Base-by-base conservation (phyloP, 2,113 vertebrate genomes). In the Cisticola juncidis region DNA sequence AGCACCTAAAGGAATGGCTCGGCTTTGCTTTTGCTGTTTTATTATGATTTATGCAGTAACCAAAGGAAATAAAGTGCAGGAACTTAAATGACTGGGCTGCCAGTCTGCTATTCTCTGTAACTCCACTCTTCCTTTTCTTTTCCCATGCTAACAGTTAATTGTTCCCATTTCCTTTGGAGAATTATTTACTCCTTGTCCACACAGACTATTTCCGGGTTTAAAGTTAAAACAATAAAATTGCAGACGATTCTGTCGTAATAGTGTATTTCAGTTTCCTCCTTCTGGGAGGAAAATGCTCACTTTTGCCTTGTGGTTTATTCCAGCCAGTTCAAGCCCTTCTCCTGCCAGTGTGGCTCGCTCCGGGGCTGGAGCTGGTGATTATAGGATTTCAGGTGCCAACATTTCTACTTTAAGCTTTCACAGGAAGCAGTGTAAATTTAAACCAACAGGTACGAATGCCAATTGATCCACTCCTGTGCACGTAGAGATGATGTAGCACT, bases 361-460 rank as follows among this genome's bases (percentile, higher is more conserved):
- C 16, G 4, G 3, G 69, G 62, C 91, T 64, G 86, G 47, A 90
- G 93, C 84, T 23, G 20, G 64, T 19, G 82, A 71, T 77, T 36
- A 77, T 64, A 74, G 76, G 29, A 62, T 58, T 92, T 62, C 64
- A 48, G 86, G 48, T 93, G 96, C 88, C 92, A 94, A 33, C 61
- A 31, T 74, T 78, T 65, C 94, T 81, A 64, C 94, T 96, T 94
- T 84, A 76, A 56, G 94, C 92, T 94, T 88, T 84, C 96, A 92
- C 76, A 74, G 94, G 88, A 95, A 94, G 88, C 89, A 88, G 74
- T 54, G 40, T 95, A 94, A 95, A 97, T 95, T 94, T 92, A 86
- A 93, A 78, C 80, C 92, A 86, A 81, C 72, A 90, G 94, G 86
- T 95, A 92, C 4, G 25, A 68, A 74, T 81, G 92, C 83, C 86